A percentile compares a stretch with the other conserved stretches of the same genome.
These are phyloP conservation scores for Prunella fulvescens DNA, from an alignment of 2,113 vertebrate genomes.

Conservation along the genomic window DNA sequence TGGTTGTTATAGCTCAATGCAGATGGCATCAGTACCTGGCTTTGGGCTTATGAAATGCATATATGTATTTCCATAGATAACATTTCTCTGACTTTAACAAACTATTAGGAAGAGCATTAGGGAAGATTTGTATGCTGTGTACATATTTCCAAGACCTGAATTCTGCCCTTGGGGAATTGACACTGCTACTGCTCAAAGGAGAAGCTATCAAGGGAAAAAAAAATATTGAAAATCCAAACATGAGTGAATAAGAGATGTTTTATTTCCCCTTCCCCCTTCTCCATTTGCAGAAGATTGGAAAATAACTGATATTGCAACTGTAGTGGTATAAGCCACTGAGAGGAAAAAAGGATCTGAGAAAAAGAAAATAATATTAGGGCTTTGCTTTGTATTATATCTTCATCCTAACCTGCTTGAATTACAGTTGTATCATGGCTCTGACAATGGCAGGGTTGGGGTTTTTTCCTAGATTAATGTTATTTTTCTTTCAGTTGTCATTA, in stretches of 20 bases:
- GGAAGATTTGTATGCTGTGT: constrained; percentile 48
- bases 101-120: constrained; percentile 34
- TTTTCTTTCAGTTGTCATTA: constrained; percentile 14
- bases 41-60: constrained; percentile 21
- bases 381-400: constrained; percentile 14
- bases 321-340: not conserved
- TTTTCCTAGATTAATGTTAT: not conserved
- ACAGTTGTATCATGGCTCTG: not conserved
- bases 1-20: not conserved
- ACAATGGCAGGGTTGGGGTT: not conserved
- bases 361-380: constrained; percentile 15
- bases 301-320: constrained; percentile 11
- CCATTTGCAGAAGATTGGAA: constrained; percentile 45
- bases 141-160: constrained; percentile 39
- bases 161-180: constrained; percentile 49
- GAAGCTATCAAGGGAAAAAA: constrained; percentile 56
- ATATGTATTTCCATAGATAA: constrained; percentile 19
- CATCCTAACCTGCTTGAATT: constrained; percentile 13
- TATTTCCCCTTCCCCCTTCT: constrained; percentile 29
- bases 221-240: constrained; percentile 48
- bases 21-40: not conserved
- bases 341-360: constrained; percentile 14
- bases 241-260: constrained; percentile 36
- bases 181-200: constrained; percentile 44
- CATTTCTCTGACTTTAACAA: constrained; percentile 44